These are phyloP conservation scores for Sesia bembeciformis DNA, from an alignment of 2,888 invertebrate genomes.

Conservation along the genomic window DNA sequence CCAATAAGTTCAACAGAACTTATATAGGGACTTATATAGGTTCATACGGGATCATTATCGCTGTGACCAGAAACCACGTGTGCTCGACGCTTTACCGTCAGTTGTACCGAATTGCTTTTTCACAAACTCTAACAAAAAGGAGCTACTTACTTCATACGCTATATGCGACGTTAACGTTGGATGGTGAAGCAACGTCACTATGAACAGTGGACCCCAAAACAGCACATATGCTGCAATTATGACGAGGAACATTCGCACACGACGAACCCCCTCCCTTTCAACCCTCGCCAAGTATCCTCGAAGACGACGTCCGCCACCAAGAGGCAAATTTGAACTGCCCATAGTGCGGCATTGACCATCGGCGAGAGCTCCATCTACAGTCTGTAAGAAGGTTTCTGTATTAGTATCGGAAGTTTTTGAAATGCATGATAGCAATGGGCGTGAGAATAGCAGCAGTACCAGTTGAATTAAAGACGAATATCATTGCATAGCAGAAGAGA, in stretches of 20 bases:
- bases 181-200: constrained; percentile 87
- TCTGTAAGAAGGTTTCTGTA: constrained; percentile 27
- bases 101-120: background rate
- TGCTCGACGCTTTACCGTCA: background rate
- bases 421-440: no score
- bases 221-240: constrained; percentile 89
- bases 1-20: no score
- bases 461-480: no score
- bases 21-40: no score
- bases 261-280: constrained; percentile 85
- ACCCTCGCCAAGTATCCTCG: constrained; percentile 84
- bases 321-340: constrained; percentile 47
- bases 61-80: no score
- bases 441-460: no score
- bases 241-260: constrained; percentile 89
- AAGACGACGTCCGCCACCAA: constrained; percentile 83
- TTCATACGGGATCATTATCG: no score
- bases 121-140: background rate
- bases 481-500: no score
- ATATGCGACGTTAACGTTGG: constrained; percentile 81
- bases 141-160: constrained; percentile 80
- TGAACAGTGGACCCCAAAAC: constrained; percentile 93
- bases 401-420: no score
- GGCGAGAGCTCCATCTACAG: constrained; percentile 54
- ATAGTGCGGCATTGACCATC: constrained; percentile 45